Percentiles rank a stretch among this genome's conserved stretches.
Conservation (phyloP, 2,113 vertebrate genomes). For the Gopherus evgoodei region DNA sequence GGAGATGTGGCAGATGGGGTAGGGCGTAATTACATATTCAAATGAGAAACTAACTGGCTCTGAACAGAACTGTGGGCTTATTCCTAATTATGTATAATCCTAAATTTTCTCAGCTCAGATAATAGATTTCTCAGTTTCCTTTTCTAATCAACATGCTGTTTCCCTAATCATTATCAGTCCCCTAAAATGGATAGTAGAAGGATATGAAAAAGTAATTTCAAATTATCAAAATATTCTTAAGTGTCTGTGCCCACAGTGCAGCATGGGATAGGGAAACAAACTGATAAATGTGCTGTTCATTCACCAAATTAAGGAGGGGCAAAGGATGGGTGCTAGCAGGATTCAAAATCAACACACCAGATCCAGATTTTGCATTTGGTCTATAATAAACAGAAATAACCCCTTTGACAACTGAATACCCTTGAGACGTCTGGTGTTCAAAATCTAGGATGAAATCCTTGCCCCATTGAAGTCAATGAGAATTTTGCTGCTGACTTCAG, state of each 20-base stretch:
- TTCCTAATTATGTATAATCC: neutral
- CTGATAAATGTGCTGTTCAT: neutral
- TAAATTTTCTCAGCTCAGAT: neutral
- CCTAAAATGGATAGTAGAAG: neutral
- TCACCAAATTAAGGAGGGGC: neutral
- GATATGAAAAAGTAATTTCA: neutral
- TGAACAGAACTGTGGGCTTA: neutral
- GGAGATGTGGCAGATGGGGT: neutral
- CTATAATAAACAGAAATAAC: neutral
- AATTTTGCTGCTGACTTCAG: neutral
- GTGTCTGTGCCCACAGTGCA: neutral
- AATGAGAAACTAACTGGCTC: neutral
- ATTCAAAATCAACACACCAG: no score
- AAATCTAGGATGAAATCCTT: neutral
- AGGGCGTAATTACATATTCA: neutral
- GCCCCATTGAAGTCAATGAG: neutral
- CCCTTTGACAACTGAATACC: no score
- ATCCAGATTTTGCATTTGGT: neutral
- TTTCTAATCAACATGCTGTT: neutral
- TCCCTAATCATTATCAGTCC: neutral
- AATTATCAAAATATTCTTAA: neutral
- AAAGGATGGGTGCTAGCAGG: no score
- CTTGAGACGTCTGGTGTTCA: neutral
- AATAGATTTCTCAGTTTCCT: slow-evolving; percentile 4
- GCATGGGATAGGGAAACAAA: neutral